Conservation (phyloP, 2,113 vertebrate species). For the Orcinus orca region DNA sequence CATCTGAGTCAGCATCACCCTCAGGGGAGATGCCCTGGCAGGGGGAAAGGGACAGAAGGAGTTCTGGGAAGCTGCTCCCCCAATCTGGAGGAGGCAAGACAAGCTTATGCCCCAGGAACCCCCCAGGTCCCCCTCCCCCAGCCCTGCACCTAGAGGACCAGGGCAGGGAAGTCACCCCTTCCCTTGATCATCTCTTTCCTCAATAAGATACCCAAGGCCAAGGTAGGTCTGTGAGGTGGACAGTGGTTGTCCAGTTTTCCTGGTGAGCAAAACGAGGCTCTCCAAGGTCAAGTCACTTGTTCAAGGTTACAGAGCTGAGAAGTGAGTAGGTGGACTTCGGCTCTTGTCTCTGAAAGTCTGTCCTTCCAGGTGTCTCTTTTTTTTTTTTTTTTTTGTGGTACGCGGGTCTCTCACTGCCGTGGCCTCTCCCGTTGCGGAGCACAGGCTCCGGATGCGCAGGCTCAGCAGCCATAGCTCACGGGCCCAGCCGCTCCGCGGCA, state of each 20-base stretch:
- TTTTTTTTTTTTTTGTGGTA: no score
- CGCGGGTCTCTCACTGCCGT: no score
- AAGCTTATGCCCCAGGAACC: not conserved
- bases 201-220: not conserved
- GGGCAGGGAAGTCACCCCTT: not conserved
- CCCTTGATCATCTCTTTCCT: not conserved
- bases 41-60: not conserved
- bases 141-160: not conserved
- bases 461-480: no score
- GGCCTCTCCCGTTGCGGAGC: no score
- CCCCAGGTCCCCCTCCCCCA: not conserved
- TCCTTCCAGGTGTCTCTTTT: not conserved
- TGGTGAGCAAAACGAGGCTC: not conserved
- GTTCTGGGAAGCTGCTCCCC: not conserved
- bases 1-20: conserved; percentile 85
- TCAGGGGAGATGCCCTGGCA: conserved; percentile 83
- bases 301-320: conserved; percentile 60
- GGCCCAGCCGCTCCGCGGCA: no score
- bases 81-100: not conserved
- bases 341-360: not conserved
- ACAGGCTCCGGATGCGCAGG: no score
- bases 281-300: not conserved
- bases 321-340: not conserved
- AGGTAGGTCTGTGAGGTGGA: not conserved
- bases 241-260: not conserved